Conservation (phyloP, 1,140 invertebrate species). For the Psix sp. region DNA sequence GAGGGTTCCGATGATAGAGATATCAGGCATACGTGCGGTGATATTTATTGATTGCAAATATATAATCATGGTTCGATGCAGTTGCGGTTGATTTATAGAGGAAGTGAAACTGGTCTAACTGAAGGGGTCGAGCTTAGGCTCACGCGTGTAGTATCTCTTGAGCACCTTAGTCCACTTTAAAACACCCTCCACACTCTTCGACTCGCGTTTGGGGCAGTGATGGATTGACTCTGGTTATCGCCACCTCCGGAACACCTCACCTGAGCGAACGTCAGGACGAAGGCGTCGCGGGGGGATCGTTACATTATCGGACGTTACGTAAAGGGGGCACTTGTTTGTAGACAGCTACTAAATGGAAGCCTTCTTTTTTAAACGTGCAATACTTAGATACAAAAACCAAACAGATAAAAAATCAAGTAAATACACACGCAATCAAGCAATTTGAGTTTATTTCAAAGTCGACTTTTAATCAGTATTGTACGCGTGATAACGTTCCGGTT, state of each 20-base stretch:
- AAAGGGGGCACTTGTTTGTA: constrained; percentile 67
- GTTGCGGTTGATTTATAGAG: constrained; percentile 54
- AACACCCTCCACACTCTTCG: constrained; percentile 65
- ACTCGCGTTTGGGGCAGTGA: constrained; percentile 71
- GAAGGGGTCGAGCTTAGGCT: constrained; percentile 62
- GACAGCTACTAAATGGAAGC: constrained; percentile 71
- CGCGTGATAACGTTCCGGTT: constrained; percentile 55
- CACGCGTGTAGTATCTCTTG: constrained; percentile 65
- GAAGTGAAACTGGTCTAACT: constrained; percentile 62
- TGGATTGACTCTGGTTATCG: constrained; percentile 76
- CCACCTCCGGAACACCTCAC: constrained; percentile 72
- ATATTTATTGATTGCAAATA: constrained; percentile 59
- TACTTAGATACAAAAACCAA: constrained; percentile 58
- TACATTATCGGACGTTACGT: constrained; percentile 67
- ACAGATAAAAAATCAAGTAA: constrained; percentile 56
- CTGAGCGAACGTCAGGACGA: constrained; percentile 37
- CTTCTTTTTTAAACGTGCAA: constrained; percentile 56
- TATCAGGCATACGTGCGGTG: constrained; percentile 26
- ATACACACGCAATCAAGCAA: constrained; percentile 59
- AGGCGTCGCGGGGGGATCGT: constrained; percentile 50
- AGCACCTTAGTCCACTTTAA: constrained; percentile 66
- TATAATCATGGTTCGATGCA: constrained; percentile 57
- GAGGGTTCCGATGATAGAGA: constrained; percentile 39
- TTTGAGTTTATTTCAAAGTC: constrained; percentile 60
- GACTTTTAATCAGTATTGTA: constrained; percentile 48